phyloP scores from a whole-genome alignment of 1,140 invertebrate species.

The Caenorhabditis tropicalis region DNA sequence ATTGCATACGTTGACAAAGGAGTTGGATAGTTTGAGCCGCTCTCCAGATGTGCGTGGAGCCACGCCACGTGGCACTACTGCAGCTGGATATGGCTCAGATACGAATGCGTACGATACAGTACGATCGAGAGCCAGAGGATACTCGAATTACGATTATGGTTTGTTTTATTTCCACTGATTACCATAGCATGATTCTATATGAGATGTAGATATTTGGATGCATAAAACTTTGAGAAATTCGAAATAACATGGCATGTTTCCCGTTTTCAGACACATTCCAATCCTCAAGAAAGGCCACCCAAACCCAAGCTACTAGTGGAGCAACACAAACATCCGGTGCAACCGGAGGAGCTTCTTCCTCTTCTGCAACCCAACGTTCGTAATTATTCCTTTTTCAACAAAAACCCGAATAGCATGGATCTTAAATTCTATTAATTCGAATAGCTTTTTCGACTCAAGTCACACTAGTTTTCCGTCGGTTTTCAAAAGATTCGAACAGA shows the following conservation, averaged over 20 bases:
- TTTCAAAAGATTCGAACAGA: background rate
- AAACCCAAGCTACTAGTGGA: background rate
- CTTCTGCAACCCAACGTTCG: constrained; percentile 38
- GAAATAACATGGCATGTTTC: background rate
- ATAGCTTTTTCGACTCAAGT: background rate
- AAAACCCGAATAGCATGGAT: background rate
- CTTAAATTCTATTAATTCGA: too few relatives aligned
- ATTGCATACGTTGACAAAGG: constrained; percentile 66
- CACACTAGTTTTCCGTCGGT: background rate
- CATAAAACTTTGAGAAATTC: background rate
- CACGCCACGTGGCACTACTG: constrained; percentile 41
- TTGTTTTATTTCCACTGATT: constrained; percentile 1
- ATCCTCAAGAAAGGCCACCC: background rate
- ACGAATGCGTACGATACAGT: constrained; percentile 65
- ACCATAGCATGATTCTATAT: background rate
- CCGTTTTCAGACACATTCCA: constrained; percentile 26
- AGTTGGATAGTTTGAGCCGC: constrained; percentile 68
- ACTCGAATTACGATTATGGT: constrained; percentile 68
- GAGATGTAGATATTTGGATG: too few relatives aligned
- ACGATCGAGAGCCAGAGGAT: constrained; percentile 58
- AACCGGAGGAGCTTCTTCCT: constrained; percentile 19
- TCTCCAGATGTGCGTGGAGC: constrained; percentile 63
- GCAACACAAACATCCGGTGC: constrained; percentile 14
- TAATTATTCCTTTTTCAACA: background rate
- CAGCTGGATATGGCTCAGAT: constrained; percentile 63